Percentiles rank a stretch among this genome's conserved stretches.
These are phyloP conservation scores for Linepithema humile DNA, from an alignment of 1,140 invertebrate genomes.

Conservation along the genomic window DNA sequence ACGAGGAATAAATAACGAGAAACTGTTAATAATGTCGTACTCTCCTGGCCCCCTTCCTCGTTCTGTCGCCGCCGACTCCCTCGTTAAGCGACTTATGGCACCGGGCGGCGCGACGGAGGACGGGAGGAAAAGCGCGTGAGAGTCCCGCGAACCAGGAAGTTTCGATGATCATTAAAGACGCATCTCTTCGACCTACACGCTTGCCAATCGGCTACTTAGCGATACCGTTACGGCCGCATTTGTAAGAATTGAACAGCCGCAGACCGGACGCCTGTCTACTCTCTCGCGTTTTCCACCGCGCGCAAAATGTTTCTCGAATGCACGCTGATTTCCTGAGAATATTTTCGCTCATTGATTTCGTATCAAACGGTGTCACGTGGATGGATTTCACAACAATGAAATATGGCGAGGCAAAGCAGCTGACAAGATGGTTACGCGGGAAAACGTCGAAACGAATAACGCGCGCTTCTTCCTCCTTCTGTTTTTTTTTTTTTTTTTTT, in stretches of 20 bases:
- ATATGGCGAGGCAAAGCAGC: neutral
- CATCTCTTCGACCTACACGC: conserved; percentile 65
- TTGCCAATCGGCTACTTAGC: conserved; percentile 45
- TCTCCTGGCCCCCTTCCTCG: conserved; percentile 49
- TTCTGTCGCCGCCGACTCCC: conserved; percentile 44
- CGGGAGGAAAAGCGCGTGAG: conserved; percentile 40
- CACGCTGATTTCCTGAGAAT: neutral
- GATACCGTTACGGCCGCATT: conserved; percentile 43
- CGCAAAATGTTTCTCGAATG: neutral
- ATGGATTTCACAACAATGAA: neutral
- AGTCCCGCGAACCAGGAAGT: conserved; percentile 60
- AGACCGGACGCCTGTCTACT: neutral
- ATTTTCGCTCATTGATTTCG: neutral
- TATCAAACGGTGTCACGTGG: neutral
- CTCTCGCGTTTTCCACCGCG: neutral
- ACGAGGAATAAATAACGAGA: conserved; percentile 80
- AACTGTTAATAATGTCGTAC: conserved; percentile 77
- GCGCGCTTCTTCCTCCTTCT: neutral
- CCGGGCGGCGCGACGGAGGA: neutral
- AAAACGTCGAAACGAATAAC: neutral
- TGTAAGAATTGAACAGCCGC: conserved; percentile 16
- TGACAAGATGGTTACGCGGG: neutral
- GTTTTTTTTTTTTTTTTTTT: neutral
- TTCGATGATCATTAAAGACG: conserved; percentile 76
- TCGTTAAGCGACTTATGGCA: conserved; percentile 64